Conservation (phyloP, 2,113 vertebrate species). For the Sinosuthora webbiana region DNA sequence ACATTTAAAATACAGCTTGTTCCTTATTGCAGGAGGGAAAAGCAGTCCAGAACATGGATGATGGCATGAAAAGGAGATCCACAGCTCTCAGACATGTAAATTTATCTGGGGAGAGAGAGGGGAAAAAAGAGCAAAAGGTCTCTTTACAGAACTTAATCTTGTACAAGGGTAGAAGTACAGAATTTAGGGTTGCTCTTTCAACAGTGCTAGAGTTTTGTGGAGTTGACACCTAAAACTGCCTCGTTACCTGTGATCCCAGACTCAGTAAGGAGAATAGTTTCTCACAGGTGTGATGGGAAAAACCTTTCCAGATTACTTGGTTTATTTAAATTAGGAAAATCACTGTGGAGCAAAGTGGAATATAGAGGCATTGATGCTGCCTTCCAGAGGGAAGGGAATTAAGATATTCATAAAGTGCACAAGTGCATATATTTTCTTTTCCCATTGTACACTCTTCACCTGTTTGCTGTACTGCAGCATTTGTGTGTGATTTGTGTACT, state of each 20-base stretch:
- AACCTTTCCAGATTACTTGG: not conserved
- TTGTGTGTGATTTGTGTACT: not conserved
- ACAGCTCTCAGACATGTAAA: not conserved
- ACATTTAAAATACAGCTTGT: not conserved
- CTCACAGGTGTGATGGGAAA: not conserved
- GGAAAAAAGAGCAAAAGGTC: not conserved
- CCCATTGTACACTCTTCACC: not conserved
- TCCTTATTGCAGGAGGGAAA: not conserved
- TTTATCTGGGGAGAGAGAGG: not conserved
- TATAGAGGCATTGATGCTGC: not conserved
- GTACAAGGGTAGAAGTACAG: not conserved
- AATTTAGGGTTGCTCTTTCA: not conserved
- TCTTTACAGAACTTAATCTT: not conserved
- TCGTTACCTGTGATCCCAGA: not conserved
- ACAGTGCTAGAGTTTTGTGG: not conserved
- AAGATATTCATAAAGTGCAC: conserved; percentile 26
- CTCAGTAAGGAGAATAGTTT: not conserved
- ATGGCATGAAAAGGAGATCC: not conserved
- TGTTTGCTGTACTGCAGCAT: not conserved
- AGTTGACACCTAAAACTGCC: not conserved
- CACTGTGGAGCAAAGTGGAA: conserved; percentile 2
- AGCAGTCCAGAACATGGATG: not conserved
- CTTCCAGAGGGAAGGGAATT: not conserved
- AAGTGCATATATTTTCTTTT: conserved; percentile 23
- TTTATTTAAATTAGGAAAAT: conserved; percentile 39